These are phyloP conservation scores for Allolobophora icterica DNA, from an alignment of 2,888 invertebrate genomes.

Conservation along the genomic window DNA sequence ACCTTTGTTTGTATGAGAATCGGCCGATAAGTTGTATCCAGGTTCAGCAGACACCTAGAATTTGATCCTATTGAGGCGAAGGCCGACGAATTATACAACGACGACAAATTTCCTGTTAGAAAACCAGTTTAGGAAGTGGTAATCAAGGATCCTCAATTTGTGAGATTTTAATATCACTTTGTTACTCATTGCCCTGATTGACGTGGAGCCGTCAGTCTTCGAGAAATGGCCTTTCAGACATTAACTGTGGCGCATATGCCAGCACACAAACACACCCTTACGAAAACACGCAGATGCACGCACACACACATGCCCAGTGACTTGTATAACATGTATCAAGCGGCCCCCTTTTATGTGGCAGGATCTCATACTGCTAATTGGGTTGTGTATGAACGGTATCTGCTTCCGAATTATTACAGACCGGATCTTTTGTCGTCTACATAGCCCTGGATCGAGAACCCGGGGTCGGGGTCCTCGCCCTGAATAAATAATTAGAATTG, in stretches of 20 bases:
- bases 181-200: not conserved
- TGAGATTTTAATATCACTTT: not conserved
- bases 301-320: no score
- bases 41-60: not conserved
- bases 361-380: no score
- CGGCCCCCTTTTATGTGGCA: no score
- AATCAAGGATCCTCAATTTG: not conserved
- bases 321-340: no score
- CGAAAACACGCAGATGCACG: not conserved
- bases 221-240: not conserved
- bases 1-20: not conserved
- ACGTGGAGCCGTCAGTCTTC: not conserved
- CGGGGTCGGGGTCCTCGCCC: no score
- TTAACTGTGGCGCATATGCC: not conserved
- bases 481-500: no score
- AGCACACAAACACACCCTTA: no score
- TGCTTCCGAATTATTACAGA: no score
- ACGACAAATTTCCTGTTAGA: not conserved
- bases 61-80: not conserved
- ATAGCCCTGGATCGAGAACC: no score
- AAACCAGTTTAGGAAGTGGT: not conserved
- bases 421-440: no score
- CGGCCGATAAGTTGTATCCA: not conserved
- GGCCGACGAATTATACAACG: not conserved
- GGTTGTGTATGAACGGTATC: no score